Evolutionary conservation across 2,888 invertebrate species (phyloP).

Genomic region (Ectemnius lituratus): DNA sequence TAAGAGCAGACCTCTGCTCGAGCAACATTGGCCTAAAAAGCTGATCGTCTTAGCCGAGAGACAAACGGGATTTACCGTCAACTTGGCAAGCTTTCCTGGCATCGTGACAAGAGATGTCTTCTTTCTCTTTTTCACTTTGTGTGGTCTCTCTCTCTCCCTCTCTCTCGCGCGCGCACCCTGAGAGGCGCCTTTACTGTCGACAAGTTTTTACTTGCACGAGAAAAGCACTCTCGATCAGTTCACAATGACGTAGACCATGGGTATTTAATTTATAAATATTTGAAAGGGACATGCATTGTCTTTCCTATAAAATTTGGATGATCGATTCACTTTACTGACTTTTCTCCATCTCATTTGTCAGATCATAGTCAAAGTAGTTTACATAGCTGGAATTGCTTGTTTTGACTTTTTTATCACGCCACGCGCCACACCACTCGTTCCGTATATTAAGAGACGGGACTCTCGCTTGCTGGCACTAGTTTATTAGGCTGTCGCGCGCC

Average conservation of each 20-base stretch:
- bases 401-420: not conserved
- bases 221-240: not conserved
- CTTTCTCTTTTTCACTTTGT: too few relatives aligned
- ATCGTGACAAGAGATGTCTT: conserved; percentile 30
- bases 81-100: conserved; percentile 43
- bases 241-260: not conserved
- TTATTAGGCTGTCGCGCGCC: too few relatives aligned
- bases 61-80: conserved; percentile 7
- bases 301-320: too few relatives aligned
- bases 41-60: not conserved
- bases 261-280: not conserved
- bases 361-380: too few relatives aligned
- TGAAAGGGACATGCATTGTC: too few relatives aligned
- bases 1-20: not conserved
- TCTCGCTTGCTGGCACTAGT: too few relatives aligned
- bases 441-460: not conserved
- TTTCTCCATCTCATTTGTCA: too few relatives aligned
- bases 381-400: too few relatives aligned
- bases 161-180: too few relatives aligned
- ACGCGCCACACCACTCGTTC: not conserved
- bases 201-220: conserved; percentile 17
- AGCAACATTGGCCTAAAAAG: conserved; percentile 8
- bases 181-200: not conserved
- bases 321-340: too few relatives aligned
- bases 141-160: too few relatives aligned